Evolutionary conservation across 2,113 vertebrate genomes (phyloP), one percentile per base, ranked within the genome.

Genomic region (Nasalis larvatus): DNA sequence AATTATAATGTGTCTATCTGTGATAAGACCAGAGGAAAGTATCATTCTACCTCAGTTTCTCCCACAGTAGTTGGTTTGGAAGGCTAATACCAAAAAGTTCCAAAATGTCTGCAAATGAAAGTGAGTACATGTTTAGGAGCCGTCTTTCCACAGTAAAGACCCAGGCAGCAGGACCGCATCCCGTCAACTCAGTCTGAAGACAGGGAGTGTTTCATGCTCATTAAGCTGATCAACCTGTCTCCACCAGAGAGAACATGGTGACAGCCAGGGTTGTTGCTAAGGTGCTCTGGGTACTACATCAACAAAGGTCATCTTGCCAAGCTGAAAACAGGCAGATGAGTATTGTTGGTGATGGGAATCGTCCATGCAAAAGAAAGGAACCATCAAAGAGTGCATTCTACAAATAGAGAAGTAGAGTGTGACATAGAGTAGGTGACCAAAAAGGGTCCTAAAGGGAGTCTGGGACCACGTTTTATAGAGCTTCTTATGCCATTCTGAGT

Each of bases 11-110:
- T 96, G 42, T 30, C 35, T 90, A 56, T 7, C 14, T 60, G 45
- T 73, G 66, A 91, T 77, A 78, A 85, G 27, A 86, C 45, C 82
- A 91, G 56, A 96, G 45, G 54, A 96, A 95, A 85, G 32, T 47
- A 6, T 42, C 40, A 60, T 71, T 95, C 54, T 92, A 60, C n/a
- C 11, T 42, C 69, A 25, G 21, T 93, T 86, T 73, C 73, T 66
- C 8, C 14, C 45, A 37, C 6, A 68, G 37, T 27, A 45, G 30
- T 82, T 96, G 73, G 58, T 63, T 66, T 86, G 56, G 9, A 49
- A 95, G n/a, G 14, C 60, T 88, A 12, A 83, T 88, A 84, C 73
- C 23, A 60, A 84, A 90, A 17, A 14, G 11, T 7, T 30, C 94
- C 47, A 56, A 49, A 92, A 47, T 71, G 56, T 85, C 71, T 73